These are phyloP conservation scores for Amblyopsis hoosieri DNA, from an alignment of 2,797 vertebrate species.

Conservation along the genomic window DNA sequence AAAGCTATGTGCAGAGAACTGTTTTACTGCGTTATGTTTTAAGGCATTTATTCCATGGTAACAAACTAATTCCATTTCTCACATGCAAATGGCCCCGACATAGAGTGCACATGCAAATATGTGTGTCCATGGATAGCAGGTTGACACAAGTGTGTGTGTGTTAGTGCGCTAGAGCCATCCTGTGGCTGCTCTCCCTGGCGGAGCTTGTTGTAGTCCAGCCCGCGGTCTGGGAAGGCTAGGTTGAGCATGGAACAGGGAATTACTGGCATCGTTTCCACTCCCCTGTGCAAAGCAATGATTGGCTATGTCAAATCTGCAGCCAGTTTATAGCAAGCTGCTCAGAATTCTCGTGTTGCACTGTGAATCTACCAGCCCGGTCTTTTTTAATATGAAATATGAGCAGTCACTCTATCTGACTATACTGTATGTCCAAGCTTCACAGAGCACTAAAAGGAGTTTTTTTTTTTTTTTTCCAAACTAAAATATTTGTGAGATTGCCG, in stretches of 20 bases:
- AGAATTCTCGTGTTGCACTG: constrained; percentile 19
- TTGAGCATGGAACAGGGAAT: constrained; percentile 43
- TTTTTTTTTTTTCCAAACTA: constrained; percentile 38
- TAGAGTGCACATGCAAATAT: neutral
- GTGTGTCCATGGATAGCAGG: neutral
- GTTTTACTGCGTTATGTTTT: constrained; percentile 20
- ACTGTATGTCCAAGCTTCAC: constrained; percentile 31
- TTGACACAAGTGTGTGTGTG: neutral
- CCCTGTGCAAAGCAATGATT: constrained; percentile 40
- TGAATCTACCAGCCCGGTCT: constrained; percentile 35
- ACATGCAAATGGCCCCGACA: neutral
- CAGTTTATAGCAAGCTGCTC: constrained; percentile 28
- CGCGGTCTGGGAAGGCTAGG: constrained; percentile 30
- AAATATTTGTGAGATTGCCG: constrained; percentile 68
- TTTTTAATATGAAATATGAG: constrained; percentile 33
- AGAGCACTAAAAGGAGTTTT: constrained; percentile 28
- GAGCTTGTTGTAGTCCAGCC: constrained; percentile 24
- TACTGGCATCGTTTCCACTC: constrained; percentile 43
- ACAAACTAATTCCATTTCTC: neutral
- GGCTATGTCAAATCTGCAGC: constrained; percentile 40
- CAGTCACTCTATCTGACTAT: constrained; percentile 18
- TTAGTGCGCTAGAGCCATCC: constrained; percentile 22
- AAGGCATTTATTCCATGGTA: constrained; percentile 1
- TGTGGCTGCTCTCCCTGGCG: constrained; percentile 44
- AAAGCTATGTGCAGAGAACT: constrained; percentile 19